Conservation (phyloP, 2,113 vertebrate genomes). For the Calyptomena viridis region DNA sequence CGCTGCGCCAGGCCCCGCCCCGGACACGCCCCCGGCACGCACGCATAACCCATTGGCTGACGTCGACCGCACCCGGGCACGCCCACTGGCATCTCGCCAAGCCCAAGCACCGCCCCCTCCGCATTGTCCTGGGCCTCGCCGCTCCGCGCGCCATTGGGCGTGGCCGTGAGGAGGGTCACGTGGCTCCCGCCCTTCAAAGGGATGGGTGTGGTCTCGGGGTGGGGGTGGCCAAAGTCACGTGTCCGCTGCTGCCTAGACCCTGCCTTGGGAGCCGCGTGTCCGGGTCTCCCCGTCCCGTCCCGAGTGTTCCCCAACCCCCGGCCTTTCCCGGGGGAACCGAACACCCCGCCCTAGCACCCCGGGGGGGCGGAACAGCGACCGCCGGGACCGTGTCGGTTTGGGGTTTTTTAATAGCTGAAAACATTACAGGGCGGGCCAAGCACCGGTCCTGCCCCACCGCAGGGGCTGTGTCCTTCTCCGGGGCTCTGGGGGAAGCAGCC, state of each 20-base stretch:
- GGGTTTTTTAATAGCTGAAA: neutral
- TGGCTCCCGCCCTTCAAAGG: rapidly evolving
- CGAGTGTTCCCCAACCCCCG: too few species aligned
- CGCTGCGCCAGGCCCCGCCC: rapidly evolving
- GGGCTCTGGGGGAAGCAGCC: neutral
- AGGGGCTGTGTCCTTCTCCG: neutral
- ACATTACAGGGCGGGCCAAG: neutral
- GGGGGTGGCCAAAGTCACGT: neutral
- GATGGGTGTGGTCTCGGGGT: rapidly evolving
- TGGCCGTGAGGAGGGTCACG: neutral
- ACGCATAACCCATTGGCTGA: neutral
- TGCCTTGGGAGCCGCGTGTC: too few species aligned
- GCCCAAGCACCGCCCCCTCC: too few species aligned
- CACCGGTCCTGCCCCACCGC: neutral
- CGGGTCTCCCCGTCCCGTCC: neutral
- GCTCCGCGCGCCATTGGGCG: too few species aligned
- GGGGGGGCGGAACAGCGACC: neutral
- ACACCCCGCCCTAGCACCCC: neutral
- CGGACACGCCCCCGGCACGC: neutral
- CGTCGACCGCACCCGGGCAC: neutral
- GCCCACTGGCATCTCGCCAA: neutral
- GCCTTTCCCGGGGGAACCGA: neutral
- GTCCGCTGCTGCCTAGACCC: neutral
- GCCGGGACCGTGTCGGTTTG: rapidly evolving
- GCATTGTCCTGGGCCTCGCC: too few species aligned